Base-by-base conservation (phyloP, 2,888 invertebrate species). In the Byasa hedistus region DNA sequence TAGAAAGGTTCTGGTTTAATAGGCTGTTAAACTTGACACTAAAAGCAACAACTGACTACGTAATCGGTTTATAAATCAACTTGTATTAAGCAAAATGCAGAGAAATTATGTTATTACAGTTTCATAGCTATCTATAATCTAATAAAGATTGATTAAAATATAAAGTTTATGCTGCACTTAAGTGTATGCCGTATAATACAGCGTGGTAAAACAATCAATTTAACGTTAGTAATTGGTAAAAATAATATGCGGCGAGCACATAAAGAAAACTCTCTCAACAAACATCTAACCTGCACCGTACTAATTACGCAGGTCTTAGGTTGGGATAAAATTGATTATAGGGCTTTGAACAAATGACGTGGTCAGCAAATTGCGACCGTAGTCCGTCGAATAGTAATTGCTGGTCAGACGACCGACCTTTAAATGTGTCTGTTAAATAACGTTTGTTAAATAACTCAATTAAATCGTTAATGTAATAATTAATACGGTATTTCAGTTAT, bases 21-120 rank as follows among this genome's bases (percentile, higher is more conserved):
- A 84, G 89, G 80, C 83, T 87, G 84, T 90, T 89, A 89, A 90
- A 81, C 82, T 80, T 79, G 81, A 87, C 84, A 81, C 86, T 82
- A 80, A 80, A 80, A 83, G 80, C 83, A 79, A 78, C 82, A 76
- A 75, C 75, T 80, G 83, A 80, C 85, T 54, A 24, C 57, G 61
- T 61, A 32, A 85, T 84, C 81, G 84, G 83, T 84, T 83, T 85
- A 12, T 39, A 39, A 39, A 39, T 39, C 39, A 39, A 39, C 1
- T 39, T 12, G 2, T 39, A 15, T 15, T 39, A 39, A 39, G 15
- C 10, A 39, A 39, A 39, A 15, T 39, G 12, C 15, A 39, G 15
- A 39, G 15, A 15, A 39, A 39, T 39, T 39, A 17, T 39, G 10
- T 39, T 15, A 39, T 39, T 39, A 3, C 12, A 39, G 15, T 39